Evolutionary conservation across 2,113 vertebrate genomes (phyloP), one percentile per base, ranked within the genome.

Genomic region (Paedocypris sp.): DNA sequence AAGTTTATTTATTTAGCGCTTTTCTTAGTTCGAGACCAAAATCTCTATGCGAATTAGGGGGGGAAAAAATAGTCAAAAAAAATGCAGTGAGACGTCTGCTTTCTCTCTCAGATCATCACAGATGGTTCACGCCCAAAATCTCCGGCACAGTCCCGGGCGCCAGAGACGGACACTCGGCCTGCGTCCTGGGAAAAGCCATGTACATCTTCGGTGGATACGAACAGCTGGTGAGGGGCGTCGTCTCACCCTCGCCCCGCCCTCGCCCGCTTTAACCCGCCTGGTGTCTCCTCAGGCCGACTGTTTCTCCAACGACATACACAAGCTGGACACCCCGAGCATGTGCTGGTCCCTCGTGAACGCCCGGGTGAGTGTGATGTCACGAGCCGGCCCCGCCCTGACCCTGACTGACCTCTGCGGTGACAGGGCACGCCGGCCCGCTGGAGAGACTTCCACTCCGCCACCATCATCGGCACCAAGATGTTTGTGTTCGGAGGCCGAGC

Each of bases 301-400:
- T 77, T 99, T 99, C 83, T 99, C 95, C 62, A 98, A 99, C n/a
- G 95, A 99, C 67, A 97, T 99, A 69, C 95, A 97, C 79, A 93
- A 91, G 75, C 70, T 99, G 81, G 93, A 97, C 72, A 93, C 92
- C 56, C 88, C 79, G 67, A 87, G 77, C 74, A 95, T 99, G 95
- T 84, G 64, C 4, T 98, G 94, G 95, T 89, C 88, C 32, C 81
- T 99, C 74, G 86, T 98, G 50, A 91, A 88, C 71, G 87, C 90
- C 45, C 90, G 87, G 83, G 95, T 97, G 62, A 89, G 90, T 83
- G 25, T 6, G 6, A 2, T 25, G 3, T 9, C 18, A 45, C 13
- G 38, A 42, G 16, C 19, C 22, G 43, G 22, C 38, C 2, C 6
- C 13, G 1, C 25, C 25, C 9, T 63, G 63, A 19, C 2, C 43